A percentile compares a stretch with the other conserved stretches of the same genome.
Evolutionary conservation across 2,888 invertebrate species (phyloP).

Genomic region (Hypena proboscidalis): DNA sequence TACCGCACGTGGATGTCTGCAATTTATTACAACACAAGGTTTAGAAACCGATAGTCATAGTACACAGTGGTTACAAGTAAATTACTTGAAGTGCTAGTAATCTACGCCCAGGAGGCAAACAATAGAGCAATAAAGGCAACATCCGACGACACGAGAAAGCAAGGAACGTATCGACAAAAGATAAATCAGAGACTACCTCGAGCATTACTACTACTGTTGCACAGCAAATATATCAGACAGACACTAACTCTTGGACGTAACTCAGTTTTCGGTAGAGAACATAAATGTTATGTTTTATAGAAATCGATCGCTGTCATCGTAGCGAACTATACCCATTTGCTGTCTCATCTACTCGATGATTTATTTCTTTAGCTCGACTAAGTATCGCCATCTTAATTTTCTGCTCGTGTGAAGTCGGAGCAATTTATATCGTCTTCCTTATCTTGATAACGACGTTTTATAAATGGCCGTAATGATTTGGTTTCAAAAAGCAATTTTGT

Average conservation of each 20-base stretch:
- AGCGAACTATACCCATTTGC: slow-evolving; percentile 46
- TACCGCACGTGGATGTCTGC: slow-evolving; percentile 56
- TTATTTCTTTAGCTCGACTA: slow-evolving; percentile 53
- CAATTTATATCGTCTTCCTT: slow-evolving; percentile 12
- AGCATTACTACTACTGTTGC: slow-evolving; percentile 53
- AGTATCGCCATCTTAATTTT: slow-evolving; percentile 28
- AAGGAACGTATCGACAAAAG: slow-evolving; percentile 72
- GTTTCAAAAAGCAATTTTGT: neutral
- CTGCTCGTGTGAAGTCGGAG: slow-evolving; percentile 6
- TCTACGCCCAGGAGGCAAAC: slow-evolving; percentile 69
- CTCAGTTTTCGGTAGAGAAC: slow-evolving; percentile 57
- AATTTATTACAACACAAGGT: slow-evolving; percentile 62
- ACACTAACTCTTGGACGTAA: slow-evolving; percentile 55
- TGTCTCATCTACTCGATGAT: slow-evolving; percentile 58
- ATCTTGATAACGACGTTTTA: too few relatives aligned
- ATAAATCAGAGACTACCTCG: slow-evolving; percentile 75
- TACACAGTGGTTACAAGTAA: slow-evolving; percentile 69
- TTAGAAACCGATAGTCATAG: slow-evolving; percentile 60
- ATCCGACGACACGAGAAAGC: slow-evolving; percentile 67
- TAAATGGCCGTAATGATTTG: neutral
- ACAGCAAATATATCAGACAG: slow-evolving; percentile 55
- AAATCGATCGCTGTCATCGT: slow-evolving; percentile 34
- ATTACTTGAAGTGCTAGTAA: slow-evolving; percentile 66
- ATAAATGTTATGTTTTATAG: slow-evolving; percentile 54
- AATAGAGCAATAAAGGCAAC: slow-evolving; percentile 80